Conservation (phyloP, 2,888 invertebrate genomes). For the Aricia artaxerxes region DNA sequence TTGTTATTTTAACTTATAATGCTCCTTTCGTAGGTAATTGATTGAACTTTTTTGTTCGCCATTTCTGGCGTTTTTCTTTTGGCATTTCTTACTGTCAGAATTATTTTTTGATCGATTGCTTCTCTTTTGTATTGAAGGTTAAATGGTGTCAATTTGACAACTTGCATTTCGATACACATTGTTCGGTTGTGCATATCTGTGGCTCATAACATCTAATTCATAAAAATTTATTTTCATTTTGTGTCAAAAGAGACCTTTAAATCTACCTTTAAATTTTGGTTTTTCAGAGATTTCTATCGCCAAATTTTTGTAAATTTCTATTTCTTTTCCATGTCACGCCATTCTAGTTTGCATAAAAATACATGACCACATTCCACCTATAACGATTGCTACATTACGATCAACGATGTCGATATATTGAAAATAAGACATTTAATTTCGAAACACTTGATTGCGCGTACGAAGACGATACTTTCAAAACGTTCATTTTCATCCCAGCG, state of each 20-base stretch:
- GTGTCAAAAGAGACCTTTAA: too few species aligned
- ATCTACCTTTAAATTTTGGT: too few species aligned
- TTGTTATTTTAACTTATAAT: conserved; percentile 28
- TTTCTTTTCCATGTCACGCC: background rate
- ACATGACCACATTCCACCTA: background rate
- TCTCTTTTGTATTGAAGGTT: background rate
- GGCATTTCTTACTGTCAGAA: background rate
- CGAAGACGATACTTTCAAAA: conserved; percentile 18
- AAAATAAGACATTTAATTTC: background rate
- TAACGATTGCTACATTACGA: background rate
- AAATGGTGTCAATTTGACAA: background rate
- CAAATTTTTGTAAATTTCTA: too few species aligned
- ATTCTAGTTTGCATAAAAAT: background rate
- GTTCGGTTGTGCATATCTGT: background rate
- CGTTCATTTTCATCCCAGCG: conserved; percentile 25
- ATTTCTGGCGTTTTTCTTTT: background rate
- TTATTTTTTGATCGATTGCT: background rate
- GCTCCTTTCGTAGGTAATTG: conserved; percentile 23
- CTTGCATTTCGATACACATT: background rate
- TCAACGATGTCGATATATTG: background rate
- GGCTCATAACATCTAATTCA: too few species aligned
- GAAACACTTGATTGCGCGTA: background rate
- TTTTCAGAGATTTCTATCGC: too few species aligned
- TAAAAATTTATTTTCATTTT: too few species aligned
- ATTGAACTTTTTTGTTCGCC: conserved; percentile 10